A percentile compares a stretch with the other conserved stretches of the same genome.
phyloP scores from a whole-genome alignment of 2,113 vertebrate species.

The Hippocampus abdominalis region DNA sequence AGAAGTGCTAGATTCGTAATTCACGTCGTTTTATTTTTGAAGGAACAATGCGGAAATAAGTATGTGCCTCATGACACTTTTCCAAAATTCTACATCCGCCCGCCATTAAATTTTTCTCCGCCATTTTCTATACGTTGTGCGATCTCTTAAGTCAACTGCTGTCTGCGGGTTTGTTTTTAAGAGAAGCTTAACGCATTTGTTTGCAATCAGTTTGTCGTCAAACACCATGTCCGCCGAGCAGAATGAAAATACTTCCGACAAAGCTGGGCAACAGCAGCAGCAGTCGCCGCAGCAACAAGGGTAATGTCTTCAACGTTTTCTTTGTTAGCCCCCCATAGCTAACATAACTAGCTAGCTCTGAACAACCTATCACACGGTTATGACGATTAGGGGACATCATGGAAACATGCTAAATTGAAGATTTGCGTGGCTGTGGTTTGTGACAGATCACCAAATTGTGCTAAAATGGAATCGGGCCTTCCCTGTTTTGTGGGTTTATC shows the following conservation, averaged over 20 bases:
- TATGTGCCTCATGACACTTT: too few relatives aligned
- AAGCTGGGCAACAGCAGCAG: constrained; percentile 20
- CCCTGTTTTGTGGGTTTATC: not conserved
- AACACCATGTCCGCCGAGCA: constrained; percentile 69
- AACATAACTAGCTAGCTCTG: not conserved
- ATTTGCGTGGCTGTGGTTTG: not conserved
- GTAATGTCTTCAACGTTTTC: constrained; percentile 41
- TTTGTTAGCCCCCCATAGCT: constrained; percentile 48
- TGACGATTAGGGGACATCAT: not conserved
- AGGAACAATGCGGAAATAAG: not conserved
- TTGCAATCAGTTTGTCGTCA: not conserved
- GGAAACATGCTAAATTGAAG: not conserved
- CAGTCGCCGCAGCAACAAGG: constrained; percentile 37
- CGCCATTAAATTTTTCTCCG: not conserved
- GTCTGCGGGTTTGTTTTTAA: not conserved
- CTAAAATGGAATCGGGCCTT: not conserved
- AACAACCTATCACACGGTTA: not conserved
- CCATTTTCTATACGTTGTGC: constrained; percentile 1
- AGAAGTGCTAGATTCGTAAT: not conserved
- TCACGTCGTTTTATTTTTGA: not conserved
- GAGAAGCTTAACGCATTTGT: not conserved
- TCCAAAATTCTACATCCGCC: not conserved
- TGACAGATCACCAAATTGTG: not conserved
- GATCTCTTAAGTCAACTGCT: not conserved
- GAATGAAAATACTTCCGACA: constrained; percentile 44